Base-by-base conservation (phyloP, 2,797 vertebrate species). In the Cryptoprocta ferox region DNA sequence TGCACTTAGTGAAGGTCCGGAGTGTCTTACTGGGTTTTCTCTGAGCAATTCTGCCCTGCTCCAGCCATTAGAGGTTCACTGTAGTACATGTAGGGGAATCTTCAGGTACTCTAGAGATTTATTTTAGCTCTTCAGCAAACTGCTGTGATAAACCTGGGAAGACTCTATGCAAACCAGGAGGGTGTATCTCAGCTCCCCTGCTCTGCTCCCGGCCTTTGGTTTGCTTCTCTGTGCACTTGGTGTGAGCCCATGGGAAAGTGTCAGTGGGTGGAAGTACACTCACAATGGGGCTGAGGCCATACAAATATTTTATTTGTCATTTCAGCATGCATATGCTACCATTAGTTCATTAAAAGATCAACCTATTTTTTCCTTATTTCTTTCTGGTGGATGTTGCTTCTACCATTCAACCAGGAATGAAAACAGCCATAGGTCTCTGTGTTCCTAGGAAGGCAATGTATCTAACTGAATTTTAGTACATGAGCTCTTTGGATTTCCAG, bases 71-170 rank as follows among this genome's bases (percentile, higher is more conserved):
- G 53, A 56, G 1, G 1, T 2, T 84, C 42, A 59, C n/a, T 45
- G 12, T 0, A 59, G 7, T 53, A 50, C 0, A 6, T 2, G 2
- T 2, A 12, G 14, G 6, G 21, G 28, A 48, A 53, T 48, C 7
- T 2, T 12, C 12, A 65, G 16, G 6, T 50, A 2, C 11, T 50
- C 32, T 68, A 24, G 50, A 80, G 39, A 53, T 5, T 61, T 56
- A n/a, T 39, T 39, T 79, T 66, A 75, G 13, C 26, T 80, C 26
- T 66, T 87, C 59, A 88, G 32, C 5, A 61, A 32, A 6, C 30
- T 12, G 7, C 16, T 21, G 7, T 30, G 8, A 63, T 53, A 28
- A 5, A 5, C 12, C 32, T 59, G 37, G 15, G 24, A 79, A 59
- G 24, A 68, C 0, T 14, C 9, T 24, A 2, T 56, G 35, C 4